phyloP scores from a whole-genome alignment of 2,888 invertebrate genomes.

The Cheilosia pagana region DNA sequence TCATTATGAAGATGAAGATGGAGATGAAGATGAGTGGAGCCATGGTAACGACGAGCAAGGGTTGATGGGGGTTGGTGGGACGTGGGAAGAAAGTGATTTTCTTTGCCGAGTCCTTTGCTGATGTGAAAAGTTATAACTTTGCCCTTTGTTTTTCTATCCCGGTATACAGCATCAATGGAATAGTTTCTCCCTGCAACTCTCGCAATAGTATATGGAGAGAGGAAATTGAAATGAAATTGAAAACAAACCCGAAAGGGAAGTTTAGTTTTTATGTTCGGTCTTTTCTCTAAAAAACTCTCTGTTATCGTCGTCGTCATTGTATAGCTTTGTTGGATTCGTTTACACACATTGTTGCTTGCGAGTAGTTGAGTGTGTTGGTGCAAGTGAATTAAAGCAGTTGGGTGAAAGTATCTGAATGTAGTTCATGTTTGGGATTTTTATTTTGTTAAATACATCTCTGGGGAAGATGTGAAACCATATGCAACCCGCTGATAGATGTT shows the following conservation, averaged over 20 bases:
- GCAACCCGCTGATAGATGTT: no score
- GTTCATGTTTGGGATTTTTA: constrained; percentile 51
- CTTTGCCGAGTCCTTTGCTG: constrained; percentile 46
- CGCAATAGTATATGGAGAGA: background rate
- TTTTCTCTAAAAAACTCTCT: constrained; percentile 21
- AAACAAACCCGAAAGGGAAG: constrained; percentile 67
- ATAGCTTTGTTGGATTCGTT: constrained; percentile 11
- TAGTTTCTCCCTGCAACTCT: constrained; percentile 49
- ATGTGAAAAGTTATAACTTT: constrained; percentile 62
- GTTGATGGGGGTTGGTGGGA: constrained; percentile 2
- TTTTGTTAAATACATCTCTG: no score
- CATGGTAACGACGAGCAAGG: constrained; percentile 1
- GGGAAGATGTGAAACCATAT: background rate
- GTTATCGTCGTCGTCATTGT: constrained; percentile 29
- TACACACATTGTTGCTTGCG: constrained; percentile 47
- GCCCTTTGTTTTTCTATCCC: constrained; percentile 51
- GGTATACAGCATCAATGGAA: constrained; percentile 35
- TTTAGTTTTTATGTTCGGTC: constrained; percentile 25
- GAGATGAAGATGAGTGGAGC: constrained; percentile 45
- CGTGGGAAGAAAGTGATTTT: constrained; percentile 45
- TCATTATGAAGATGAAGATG: constrained; percentile 17
- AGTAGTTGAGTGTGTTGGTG: no score
- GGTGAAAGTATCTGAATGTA: constrained; percentile 59
- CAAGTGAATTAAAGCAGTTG: background rate
- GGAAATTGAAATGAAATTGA: constrained; percentile 72